Evolutionary conservation across 2,797 vertebrate species (phyloP).

Genomic region (Phrynocephalus forsythii): DNA sequence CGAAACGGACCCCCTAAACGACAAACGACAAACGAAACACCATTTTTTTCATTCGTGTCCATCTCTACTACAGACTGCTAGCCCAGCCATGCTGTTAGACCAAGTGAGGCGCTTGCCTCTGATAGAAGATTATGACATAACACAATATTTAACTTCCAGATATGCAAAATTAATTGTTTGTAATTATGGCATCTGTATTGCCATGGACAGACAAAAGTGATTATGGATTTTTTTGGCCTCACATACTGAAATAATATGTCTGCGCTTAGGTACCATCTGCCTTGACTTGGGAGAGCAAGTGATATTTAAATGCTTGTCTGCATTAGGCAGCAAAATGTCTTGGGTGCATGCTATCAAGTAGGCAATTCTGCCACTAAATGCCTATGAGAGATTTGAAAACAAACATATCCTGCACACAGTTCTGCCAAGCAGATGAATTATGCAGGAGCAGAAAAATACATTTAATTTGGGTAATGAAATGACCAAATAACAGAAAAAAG

Average conservation of each 20-base stretch:
- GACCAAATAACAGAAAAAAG: neutral
- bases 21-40: too few relatives aligned
- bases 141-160: too few relatives aligned
- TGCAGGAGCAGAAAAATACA: slow-evolving; percentile 54
- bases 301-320: neutral
- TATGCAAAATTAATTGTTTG: too few relatives aligned
- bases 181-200: too few relatives aligned
- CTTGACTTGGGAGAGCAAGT: neutral
- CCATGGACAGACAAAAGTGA: too few relatives aligned
- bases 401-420: neutral
- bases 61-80: neutral
- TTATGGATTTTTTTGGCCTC: too few relatives aligned
- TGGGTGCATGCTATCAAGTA: neutral
- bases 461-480: slow-evolving; percentile 48
- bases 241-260: neutral
- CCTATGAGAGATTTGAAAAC: slow-evolving; percentile 20
- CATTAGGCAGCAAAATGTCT: neutral
- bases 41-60: too few relatives aligned
- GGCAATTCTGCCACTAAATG: slow-evolving; percentile 48
- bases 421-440: slow-evolving; percentile 56
- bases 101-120: neutral
- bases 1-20: too few relatives aligned
- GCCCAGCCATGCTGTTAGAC: neutral
- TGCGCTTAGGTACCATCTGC: neutral
- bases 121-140: neutral